Evolutionary conservation across 2,888 invertebrate species (phyloP).

Genomic region (Pomacea canaliculata): DNA sequence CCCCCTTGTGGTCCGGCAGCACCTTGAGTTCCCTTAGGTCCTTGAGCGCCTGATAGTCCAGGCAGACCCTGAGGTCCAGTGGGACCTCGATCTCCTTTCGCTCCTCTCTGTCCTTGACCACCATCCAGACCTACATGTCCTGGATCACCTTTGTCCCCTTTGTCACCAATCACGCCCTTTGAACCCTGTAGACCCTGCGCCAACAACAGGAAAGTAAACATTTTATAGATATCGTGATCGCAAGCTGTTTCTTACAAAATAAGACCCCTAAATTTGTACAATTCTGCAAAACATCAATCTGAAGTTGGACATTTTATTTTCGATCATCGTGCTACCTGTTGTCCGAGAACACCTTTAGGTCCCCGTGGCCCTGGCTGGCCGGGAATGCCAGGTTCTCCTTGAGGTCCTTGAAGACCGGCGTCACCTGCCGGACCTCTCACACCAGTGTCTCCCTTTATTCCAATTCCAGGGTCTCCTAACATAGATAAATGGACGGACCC

Average conservation of each 20-base stretch:
- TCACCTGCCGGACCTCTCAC: background rate
- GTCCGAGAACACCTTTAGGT: background rate
- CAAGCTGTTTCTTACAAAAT: no score
- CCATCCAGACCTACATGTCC: background rate
- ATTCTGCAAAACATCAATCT: no score
- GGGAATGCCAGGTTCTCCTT: background rate
- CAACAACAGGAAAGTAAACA: background rate
- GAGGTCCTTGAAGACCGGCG: background rate
- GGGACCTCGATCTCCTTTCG: background rate
- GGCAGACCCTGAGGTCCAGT: background rate
- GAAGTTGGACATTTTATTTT: no score
- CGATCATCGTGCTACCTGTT: background rate
- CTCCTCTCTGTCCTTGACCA: background rate
- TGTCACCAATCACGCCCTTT: background rate
- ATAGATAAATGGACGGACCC: background rate
- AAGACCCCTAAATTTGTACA: no score
- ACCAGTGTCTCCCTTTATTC: background rate
- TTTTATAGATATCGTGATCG: no score
- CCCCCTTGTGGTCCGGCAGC: background rate
- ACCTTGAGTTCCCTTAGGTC: background rate
- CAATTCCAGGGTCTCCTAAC: background rate
- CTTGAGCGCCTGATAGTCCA: background rate
- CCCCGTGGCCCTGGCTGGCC: background rate
- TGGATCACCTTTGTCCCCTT: background rate
- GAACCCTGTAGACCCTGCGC: background rate